Percentiles rank a stretch among this genome's conserved stretches.
These are phyloP conservation scores for Trogon melanurus DNA, from an alignment of 2,113 vertebrate genomes.

Conservation along the genomic window DNA sequence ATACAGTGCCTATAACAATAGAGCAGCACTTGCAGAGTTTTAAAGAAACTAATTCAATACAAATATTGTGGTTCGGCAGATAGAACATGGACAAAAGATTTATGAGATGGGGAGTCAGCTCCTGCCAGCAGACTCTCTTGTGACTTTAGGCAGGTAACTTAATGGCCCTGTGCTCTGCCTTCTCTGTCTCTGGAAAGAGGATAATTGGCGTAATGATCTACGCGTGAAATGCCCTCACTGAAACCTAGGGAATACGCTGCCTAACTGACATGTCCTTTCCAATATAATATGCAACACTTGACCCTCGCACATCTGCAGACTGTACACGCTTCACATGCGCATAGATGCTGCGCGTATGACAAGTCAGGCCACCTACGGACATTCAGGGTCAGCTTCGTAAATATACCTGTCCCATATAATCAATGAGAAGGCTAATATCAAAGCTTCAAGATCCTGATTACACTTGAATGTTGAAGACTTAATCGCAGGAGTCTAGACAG, in stretches of 20 bases:
- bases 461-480: background rate
- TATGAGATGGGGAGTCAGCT: background rate
- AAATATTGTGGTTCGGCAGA: background rate
- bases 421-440: background rate
- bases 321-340: background rate
- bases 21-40: background rate
- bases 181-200: background rate
- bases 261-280: background rate
- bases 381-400: background rate
- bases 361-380: background rate
- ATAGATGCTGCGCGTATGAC: fast-evolving
- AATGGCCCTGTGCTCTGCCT: background rate
- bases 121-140: background rate
- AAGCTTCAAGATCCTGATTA: background rate
- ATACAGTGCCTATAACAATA: background rate
- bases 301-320: background rate
- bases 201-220: background rate
- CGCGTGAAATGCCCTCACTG: background rate
- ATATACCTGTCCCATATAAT: background rate
- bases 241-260: background rate
- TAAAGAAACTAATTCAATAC: background rate
- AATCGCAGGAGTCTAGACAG: background rate
- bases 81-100: fast-evolving
- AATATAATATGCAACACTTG: background rate
- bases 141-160: background rate